Evolutionary conservation across 2,797 vertebrate genomes (phyloP).

Genomic region (Gadopsis marmoratus): DNA sequence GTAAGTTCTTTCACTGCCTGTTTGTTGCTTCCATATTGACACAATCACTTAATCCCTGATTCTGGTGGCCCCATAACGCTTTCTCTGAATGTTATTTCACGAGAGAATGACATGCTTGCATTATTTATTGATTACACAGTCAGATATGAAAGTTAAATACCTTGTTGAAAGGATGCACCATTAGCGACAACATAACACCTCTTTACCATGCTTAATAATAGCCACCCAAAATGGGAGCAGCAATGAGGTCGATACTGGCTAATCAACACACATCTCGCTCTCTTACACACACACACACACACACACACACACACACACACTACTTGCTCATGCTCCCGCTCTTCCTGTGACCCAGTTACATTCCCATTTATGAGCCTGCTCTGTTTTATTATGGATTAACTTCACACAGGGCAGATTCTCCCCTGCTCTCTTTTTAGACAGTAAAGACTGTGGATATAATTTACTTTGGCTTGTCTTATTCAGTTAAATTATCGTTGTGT

Average conservation of each 20-base stretch:
- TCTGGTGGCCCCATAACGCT: conserved; percentile 20
- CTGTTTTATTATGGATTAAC: conserved; percentile 82
- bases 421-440: conserved; percentile 35
- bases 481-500: neutral
- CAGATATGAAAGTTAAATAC: neutral
- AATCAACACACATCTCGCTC: conserved; percentile 64
- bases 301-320: conserved; percentile 44
- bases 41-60: conserved; percentile 27
- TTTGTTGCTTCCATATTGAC: conserved; percentile 26
- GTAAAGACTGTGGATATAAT: conserved; percentile 2
- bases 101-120: conserved; percentile 22
- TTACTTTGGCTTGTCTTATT: conserved; percentile 12
- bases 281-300: conserved; percentile 16
- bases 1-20: neutral
- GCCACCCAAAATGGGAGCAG: conserved; percentile 64
- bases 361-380: conserved; percentile 77
- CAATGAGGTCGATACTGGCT: conserved; percentile 70
- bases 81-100: conserved; percentile 15
- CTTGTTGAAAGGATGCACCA: conserved; percentile 8
- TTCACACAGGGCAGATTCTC: conserved; percentile 53
- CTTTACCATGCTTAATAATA: conserved; percentile 49
- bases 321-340: conserved; percentile 54
- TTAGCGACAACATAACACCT: conserved; percentile 11
- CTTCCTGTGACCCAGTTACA: conserved; percentile 84
- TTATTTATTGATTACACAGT: conserved; percentile 36